A percentile compares a stretch with the other conserved stretches of the same genome.
These are phyloP conservation scores for Malurus cyaneus DNA, from an alignment of 2,113 vertebrate species.

Conservation along the genomic window DNA sequence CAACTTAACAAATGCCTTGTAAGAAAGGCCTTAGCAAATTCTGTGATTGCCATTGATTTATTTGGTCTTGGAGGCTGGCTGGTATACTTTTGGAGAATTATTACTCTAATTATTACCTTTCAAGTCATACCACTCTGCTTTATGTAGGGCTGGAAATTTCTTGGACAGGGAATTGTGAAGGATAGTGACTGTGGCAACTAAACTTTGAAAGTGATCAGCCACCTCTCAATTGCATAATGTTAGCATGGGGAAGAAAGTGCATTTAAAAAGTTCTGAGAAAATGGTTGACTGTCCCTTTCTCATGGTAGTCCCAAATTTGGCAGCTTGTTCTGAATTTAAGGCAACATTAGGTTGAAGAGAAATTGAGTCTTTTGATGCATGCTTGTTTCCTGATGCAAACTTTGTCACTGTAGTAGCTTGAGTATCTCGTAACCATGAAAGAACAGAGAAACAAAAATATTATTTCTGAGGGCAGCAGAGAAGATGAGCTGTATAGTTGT, in stretches of 20 bases:
- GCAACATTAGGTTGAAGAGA: neutral
- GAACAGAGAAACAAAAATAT: neutral
- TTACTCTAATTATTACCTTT: neutral
- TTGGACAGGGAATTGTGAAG: neutral
- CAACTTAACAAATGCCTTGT: neutral
- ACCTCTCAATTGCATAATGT: neutral
- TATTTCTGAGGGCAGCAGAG: neutral
- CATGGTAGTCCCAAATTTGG: neutral
- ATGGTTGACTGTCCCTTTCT: neutral
- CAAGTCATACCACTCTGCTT: neutral
- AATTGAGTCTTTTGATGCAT: neutral
- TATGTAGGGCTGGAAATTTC: neutral
- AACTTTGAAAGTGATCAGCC: neutral
- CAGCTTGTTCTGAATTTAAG: neutral
- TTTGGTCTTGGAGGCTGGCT: neutral
- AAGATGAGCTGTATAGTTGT: neutral
- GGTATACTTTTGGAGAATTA: neutral
- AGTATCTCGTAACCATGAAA: neutral
- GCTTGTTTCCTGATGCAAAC: neutral
- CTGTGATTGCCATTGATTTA: neutral
- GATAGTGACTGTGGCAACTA: neutral
- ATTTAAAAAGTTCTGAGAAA: neutral
- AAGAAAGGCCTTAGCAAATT: neutral
- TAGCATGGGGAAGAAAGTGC: neutral
- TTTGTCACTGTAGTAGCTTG: accelerated